Evolutionary conservation across 2,888 invertebrate species (phyloP), one percentile per base, ranked within the genome.

Genomic region (Disparrhopalites patrizii): DNA sequence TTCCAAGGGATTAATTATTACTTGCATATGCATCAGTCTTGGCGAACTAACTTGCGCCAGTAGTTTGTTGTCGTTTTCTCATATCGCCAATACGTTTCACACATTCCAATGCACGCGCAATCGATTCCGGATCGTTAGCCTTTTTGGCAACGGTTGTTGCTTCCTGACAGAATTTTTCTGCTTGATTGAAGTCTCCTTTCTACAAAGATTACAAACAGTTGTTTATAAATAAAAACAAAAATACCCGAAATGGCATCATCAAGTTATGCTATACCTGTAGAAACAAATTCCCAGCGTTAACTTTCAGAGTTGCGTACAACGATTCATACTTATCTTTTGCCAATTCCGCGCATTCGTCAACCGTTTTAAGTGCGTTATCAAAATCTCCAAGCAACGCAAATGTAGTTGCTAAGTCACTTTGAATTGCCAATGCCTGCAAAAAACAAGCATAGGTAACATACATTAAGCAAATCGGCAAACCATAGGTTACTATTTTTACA

Each of bases 101-200:
- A 50, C 75, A 75, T 43, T 73, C 70, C 61, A 70, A 68, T 8
- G 75, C 73, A 33, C 73, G 43, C 8, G 64, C 51, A 8, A 68
- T 68, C 10, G 72, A 65, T 36, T 73, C 70, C 18, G 66, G 58
- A 62, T 75, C 73, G 20, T 71, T 65, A 30, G 55, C 67, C 25
- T 55, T 67, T n/a, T 52, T 56, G 20, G 73, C 75, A 20, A 73
- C 43, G 28, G 56, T 61, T 66, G 67, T 63, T 27, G 73, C 75
- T 60, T 73, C 73, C 31, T n/a, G 54, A 36, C 75, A 75, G 8
- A 73, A 57, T 27, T 65, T 68, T 31, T 69, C 68, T 23, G 75
- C 75, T 68, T 71, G 70, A 20, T 67, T 62, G 38, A 67, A 72
- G n/a, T 71, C 68, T 8, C 72, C 73, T 68, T 75, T 75, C 73